Evolutionary conservation across 2,113 vertebrate genomes (phyloP), one percentile per base, ranked within the genome.

Genomic region (Zingel zingel): DNA sequence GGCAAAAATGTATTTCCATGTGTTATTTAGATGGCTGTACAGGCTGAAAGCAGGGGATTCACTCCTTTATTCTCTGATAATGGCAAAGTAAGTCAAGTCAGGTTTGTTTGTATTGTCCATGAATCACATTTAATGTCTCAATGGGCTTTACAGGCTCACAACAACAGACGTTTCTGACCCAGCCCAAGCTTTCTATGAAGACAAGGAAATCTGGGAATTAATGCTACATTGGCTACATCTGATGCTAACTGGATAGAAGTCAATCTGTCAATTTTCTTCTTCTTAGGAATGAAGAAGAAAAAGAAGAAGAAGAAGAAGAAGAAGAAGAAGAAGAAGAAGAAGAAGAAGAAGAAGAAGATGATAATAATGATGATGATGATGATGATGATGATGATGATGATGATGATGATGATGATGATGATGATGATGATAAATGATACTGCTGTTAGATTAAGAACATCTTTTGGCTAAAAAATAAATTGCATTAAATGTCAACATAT

Each of bases 31-130:
- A 89, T 33, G 62, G 50, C 69, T 71, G 64, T 30, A 59, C 33
- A 33, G 58, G 59, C 65, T 45, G 63, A 39, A 73, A 73, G 21
- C 53, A 65, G 61, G 25, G n/a, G 39, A 77, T 36, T 30, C 63
- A 64, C 33, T 65, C 50, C 64, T 78, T 74, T 72, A 73, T 79
- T 83, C 19, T 83, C 16, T 65, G 43, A 83, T 87, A 63, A 83
- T 65, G 53, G 57, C 63, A 84, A 68, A 74, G 53, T 69, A 65
- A 81, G 61, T 75, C 86, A 77, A 33, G 70, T 81, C 80, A 75
- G 50, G 66, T 81, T 71, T 86, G 67, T 63, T 77, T 81, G 61
- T 77, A 30, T 62, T 50, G 36, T 47, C 18, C 47, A 82, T 88
- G 72, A 86, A 81, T 88, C 79, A 83, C 23, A 71, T 53, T 73